Percentiles rank a stretch among this genome's conserved stretches.
These are phyloP conservation scores for Schlechtendalia chinensis DNA, from an alignment of 1,140 invertebrate genomes.

Conservation along the genomic window DNA sequence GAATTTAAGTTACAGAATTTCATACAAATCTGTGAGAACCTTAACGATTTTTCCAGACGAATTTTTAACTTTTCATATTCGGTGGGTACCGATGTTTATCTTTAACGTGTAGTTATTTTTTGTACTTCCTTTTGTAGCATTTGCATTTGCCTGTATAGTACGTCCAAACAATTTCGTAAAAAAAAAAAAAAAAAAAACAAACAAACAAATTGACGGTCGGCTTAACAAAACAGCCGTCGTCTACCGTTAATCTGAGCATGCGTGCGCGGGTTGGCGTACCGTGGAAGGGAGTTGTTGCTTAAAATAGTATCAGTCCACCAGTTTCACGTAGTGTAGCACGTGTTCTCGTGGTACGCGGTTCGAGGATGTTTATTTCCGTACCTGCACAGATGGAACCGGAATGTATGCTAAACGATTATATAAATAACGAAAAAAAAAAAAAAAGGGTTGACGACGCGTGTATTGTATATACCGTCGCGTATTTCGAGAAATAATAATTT, in stretches of 20 bases:
- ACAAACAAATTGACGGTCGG: background rate
- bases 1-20: no score
- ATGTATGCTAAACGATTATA: slow-evolving; percentile 43
- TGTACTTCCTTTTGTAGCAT: no score
- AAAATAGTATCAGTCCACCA: slow-evolving; percentile 25
- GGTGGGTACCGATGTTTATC: no score
- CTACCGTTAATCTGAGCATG: background rate
- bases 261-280: slow-evolving; percentile 3
- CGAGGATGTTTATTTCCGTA: slow-evolving; percentile 47
- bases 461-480: background rate
- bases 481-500: background rate
- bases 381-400: slow-evolving; percentile 20
- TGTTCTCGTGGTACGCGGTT: slow-evolving; percentile 3
- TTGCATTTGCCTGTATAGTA: background rate
- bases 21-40: no score
- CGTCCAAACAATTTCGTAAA: background rate
- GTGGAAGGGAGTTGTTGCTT: background rate
- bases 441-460: slow-evolving; percentile 35
- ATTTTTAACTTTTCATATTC: no score
- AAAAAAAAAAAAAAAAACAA: background rate
- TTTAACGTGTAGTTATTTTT: no score
- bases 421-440: slow-evolving; percentile 34
- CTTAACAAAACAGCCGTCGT: slow-evolving; percentile 28
- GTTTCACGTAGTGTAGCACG: slow-evolving; percentile 22
- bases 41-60: no score